These are phyloP conservation scores for Drosophila truncata DNA, from an alignment of 1,140 invertebrate species.

Conservation along the genomic window DNA sequence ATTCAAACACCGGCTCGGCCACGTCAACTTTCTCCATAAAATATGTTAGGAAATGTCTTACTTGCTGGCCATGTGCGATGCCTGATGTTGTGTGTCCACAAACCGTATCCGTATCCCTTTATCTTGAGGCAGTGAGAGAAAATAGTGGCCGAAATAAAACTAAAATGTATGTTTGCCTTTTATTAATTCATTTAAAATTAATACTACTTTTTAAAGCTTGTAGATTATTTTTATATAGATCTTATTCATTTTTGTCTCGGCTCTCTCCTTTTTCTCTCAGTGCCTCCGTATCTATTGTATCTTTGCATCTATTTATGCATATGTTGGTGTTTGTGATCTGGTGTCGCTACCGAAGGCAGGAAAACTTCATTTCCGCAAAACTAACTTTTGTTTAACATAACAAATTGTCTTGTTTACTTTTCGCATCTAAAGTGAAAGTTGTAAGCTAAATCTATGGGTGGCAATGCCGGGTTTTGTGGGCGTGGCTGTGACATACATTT, in stretches of 20 bases:
- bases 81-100: slow-evolving; percentile 27
- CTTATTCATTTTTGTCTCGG: neutral
- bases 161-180: too few relatives aligned
- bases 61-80: slow-evolving; percentile 47
- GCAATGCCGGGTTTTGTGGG: slow-evolving; percentile 3
- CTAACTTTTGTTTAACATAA: slow-evolving; percentile 83
- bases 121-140: neutral
- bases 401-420: slow-evolving; percentile 82
- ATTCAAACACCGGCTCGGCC: slow-evolving; percentile 7
- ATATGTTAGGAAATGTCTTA: slow-evolving; percentile 70
- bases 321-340: slow-evolving; percentile 22
- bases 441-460: neutral
- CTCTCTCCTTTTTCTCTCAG: neutral
- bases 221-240: neutral
- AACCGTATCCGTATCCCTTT: slow-evolving; percentile 14
- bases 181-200: too few relatives aligned
- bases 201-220: too few relatives aligned
- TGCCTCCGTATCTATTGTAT: slow-evolving; percentile 20
- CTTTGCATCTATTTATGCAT: slow-evolving; percentile 38
- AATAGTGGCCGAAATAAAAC: neutral
- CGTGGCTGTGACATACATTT: slow-evolving; percentile 49
- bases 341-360: slow-evolving; percentile 66
- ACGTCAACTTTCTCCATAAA: slow-evolving; percentile 55
- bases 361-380: slow-evolving; percentile 83
- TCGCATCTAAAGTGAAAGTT: slow-evolving; percentile 64